Percentiles rank a stretch among this genome's conserved stretches.
Conservation (phyloP, 53 echinoderm and acorn worm genomes). For the Paracentrotus lividus region DNA sequence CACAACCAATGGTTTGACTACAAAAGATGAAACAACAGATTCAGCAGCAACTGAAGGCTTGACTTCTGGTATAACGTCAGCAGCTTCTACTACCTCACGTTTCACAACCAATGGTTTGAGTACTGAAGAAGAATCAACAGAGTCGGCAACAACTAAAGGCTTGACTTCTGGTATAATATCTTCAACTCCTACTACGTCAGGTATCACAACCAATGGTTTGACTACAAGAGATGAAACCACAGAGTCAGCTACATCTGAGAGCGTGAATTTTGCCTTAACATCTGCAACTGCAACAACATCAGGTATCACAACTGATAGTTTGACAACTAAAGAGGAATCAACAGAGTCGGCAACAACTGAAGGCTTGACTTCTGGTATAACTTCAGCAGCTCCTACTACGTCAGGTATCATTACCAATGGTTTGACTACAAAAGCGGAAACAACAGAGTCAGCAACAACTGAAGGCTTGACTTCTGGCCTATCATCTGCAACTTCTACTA, state of each 20-base stretch:
- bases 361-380: not conserved
- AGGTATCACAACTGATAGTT: not conserved
- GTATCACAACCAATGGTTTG: not conserved
- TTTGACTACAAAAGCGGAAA: not conserved
- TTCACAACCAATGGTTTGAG: not conserved
- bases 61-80: not conserved
- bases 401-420: not conserved
- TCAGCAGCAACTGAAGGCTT: not conserved
- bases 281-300: not conserved
- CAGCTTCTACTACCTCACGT: not conserved
- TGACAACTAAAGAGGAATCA: not conserved
- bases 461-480: not conserved
- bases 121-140: not conserved
- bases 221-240: slow-evolving; percentile 11
- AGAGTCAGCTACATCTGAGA: not conserved
- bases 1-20: not conserved
- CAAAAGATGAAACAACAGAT: not conserved
- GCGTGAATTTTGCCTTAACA: not conserved
- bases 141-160: not conserved
- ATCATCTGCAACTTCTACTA: not conserved
- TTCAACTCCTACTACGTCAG: not conserved
- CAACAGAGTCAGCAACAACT: not conserved
- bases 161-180: not conserved
- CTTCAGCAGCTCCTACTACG: not conserved
- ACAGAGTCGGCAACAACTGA: not conserved